phyloP scores from a whole-genome alignment of 2,113 vertebrate species.

The Bufo gargarizans region DNA sequence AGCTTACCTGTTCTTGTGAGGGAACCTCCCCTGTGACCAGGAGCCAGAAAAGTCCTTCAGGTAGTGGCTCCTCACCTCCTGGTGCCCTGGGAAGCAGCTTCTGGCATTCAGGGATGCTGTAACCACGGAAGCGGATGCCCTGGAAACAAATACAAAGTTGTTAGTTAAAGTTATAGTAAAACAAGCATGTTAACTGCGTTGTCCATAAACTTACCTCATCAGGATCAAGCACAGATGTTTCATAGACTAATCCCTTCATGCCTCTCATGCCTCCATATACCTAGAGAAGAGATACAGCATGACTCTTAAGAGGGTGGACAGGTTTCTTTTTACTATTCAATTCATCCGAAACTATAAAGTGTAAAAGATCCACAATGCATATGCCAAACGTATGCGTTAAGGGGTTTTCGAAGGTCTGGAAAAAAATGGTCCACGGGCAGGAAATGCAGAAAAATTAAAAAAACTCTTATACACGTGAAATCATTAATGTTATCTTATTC shows the following conservation, averaged over 20 bases:
- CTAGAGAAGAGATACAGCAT: constrained; percentile 65
- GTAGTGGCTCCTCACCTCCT: constrained; percentile 90
- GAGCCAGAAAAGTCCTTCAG: constrained; percentile 96
- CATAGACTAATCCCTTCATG: constrained; percentile 95
- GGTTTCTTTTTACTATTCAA: background rate
- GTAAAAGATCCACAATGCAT: background rate
- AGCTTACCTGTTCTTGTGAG: constrained; percentile 87
- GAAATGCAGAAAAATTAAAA: too few relatives aligned
- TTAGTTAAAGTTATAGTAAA: background rate
- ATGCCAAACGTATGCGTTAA: background rate
- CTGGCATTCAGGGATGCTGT: constrained; percentile 97
- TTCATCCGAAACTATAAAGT: too few relatives aligned
- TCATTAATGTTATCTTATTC: too few relatives aligned
- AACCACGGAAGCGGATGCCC: constrained; percentile 95
- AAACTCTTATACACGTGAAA: too few relatives aligned
- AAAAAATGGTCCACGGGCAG: too few relatives aligned
- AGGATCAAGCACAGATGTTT: constrained; percentile 94
- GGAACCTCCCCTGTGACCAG: constrained; percentile 91
- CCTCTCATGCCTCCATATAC: constrained; percentile 96
- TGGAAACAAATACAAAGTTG: constrained; percentile 61
- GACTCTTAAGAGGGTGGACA: too few relatives aligned
- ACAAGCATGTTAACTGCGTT: background rate
- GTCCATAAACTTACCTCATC: constrained; percentile 83
- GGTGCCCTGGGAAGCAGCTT: constrained; percentile 88
- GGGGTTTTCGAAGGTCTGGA: too few relatives aligned